Evolutionary conservation across 2,888 invertebrate species (phyloP).

Genomic region (Hypomecis atomaria): DNA sequence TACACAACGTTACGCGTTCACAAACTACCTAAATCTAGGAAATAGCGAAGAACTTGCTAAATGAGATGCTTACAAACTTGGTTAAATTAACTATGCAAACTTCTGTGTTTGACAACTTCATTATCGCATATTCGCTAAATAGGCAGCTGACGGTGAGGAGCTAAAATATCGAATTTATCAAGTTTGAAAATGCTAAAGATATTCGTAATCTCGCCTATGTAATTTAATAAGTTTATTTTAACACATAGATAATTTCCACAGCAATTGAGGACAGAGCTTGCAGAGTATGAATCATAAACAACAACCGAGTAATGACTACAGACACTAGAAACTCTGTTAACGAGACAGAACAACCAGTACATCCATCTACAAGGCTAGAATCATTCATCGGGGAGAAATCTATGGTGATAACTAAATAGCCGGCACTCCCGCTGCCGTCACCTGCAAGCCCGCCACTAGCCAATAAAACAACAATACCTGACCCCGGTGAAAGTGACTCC

Average conservation of each 20-base stretch:
- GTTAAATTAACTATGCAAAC: constrained; percentile 47
- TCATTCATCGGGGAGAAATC: constrained; percentile 44
- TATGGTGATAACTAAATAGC: constrained; percentile 62
- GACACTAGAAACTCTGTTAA: constrained; percentile 51
- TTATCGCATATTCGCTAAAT: constrained; percentile 46
- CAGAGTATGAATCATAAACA: constrained; percentile 12
- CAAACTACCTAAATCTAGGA: constrained; percentile 19
- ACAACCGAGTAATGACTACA: constrained; percentile 11
- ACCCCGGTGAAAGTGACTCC: constrained; percentile 71
- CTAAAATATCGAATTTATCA: constrained; percentile 9
- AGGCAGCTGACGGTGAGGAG: constrained; percentile 29
- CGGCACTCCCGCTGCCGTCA: constrained; percentile 55
- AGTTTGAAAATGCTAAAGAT: not conserved
- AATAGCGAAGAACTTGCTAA: constrained; percentile 23
- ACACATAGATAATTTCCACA: not conserved
- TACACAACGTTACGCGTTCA: not conserved
- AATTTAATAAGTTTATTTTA: not conserved
- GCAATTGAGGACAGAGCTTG: constrained; percentile 4
- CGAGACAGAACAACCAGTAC: constrained; percentile 53
- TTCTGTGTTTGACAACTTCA: constrained; percentile 38
- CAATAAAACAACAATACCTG: constrained; percentile 69
- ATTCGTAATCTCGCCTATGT: not conserved
- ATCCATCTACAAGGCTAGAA: constrained; percentile 36
- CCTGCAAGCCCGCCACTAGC: constrained; percentile 46
- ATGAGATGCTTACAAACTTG: constrained; percentile 20